Percentiles rank a stretch among this genome's conserved stretches.
These are phyloP conservation scores for Prosopocoilus inquinatus DNA, from an alignment of 2,888 invertebrate genomes.

Conservation along the genomic window DNA sequence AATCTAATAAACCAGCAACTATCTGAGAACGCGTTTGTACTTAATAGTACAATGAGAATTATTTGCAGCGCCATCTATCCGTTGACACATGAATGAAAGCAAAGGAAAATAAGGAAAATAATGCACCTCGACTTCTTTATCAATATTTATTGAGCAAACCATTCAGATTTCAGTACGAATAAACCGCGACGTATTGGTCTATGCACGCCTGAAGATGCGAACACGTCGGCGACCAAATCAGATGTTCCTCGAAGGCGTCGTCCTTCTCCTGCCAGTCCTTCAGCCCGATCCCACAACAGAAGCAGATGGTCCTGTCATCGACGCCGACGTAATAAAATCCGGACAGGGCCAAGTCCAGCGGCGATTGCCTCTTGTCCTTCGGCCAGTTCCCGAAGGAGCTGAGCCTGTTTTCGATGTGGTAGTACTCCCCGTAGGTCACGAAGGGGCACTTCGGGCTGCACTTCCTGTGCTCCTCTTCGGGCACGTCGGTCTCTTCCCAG, in stretches of 20 bases:
- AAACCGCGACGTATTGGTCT: not conserved
- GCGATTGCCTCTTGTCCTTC: constrained; percentile 54
- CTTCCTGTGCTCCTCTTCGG: constrained; percentile 65
- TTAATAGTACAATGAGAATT: too few species aligned
- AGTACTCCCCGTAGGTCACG: constrained; percentile 23
- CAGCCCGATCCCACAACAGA: constrained; percentile 72
- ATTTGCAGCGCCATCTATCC: too few species aligned
- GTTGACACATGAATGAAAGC: too few species aligned
- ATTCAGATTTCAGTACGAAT: too few species aligned
- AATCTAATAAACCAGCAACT: too few species aligned
- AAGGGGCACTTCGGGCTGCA: constrained; percentile 62
- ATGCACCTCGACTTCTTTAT: too few species aligned
- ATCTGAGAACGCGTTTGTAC: too few species aligned
- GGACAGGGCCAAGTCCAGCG: constrained; percentile 63
- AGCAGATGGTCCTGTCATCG: constrained; percentile 72
- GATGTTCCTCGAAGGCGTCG: constrained; percentile 71
- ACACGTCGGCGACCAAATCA: constrained; percentile 73
- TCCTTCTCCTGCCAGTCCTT: constrained; percentile 76
- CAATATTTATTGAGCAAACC: too few species aligned
- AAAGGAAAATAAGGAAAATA: too few species aligned
- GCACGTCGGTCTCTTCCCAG: constrained; percentile 67
- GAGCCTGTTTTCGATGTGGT: constrained; percentile 51
- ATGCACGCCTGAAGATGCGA: constrained; percentile 59
- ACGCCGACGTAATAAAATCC: constrained; percentile 76
- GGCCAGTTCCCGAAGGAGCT: constrained; percentile 67